phyloP scores from a whole-genome alignment of 1,140 invertebrate species.

The Pseudachorutes palmiensis region DNA sequence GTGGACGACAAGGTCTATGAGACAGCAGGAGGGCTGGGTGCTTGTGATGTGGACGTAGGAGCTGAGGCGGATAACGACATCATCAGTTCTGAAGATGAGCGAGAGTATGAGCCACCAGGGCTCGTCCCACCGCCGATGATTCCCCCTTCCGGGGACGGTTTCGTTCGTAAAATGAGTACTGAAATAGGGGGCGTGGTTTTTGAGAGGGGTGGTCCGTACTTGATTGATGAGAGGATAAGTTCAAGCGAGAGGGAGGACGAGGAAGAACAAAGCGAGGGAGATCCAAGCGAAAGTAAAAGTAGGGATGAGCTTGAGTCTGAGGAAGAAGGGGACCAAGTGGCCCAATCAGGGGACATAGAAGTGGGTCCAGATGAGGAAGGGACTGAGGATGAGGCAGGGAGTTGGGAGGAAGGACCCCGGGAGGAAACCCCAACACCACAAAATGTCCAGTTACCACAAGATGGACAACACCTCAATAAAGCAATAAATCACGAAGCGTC shows the following conservation, averaged over 20 bases:
- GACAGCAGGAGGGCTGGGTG: background rate
- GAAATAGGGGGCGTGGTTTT: conserved; percentile 5
- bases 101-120: background rate
- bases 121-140: background rate
- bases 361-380: background rate
- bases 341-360: conserved; percentile 11
- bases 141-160: background rate
- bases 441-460: too few relatives aligned
- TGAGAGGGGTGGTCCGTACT: conserved; percentile 3
- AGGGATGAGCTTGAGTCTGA: background rate
- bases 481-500: too few relatives aligned
- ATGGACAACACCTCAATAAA: too few relatives aligned
- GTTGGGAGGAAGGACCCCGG: conserved; percentile 1
- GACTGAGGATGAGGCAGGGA: conserved; percentile 14
- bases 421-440: conserved; percentile 3
- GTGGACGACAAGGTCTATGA: conserved; percentile 18
- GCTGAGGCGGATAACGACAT: conserved; percentile 2
- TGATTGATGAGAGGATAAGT: background rate
- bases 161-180: background rate
- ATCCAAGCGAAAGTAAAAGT: conserved; percentile 3
- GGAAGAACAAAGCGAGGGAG: conserved; percentile 5
- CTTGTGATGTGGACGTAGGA: conserved; percentile 6
- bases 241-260: conserved; percentile 14
- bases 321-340: background rate
- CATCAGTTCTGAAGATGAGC: conserved; percentile 1